Conservation (phyloP, 2,888 invertebrate genomes). For the Opisthograptis luteolata region DNA sequence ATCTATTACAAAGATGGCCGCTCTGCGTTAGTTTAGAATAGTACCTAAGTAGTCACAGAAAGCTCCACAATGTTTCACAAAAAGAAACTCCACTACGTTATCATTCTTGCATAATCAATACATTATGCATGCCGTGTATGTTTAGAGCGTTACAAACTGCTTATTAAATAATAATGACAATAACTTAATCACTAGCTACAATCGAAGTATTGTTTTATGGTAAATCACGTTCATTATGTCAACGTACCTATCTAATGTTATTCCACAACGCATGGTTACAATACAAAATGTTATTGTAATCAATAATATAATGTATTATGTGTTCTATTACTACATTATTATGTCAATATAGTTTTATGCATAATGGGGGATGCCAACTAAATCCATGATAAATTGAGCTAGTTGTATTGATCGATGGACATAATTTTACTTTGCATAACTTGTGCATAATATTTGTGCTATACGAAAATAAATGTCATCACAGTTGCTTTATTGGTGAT, state of each 20-base stretch:
- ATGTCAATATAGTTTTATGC: neutral
- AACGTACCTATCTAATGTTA: slow-evolving; percentile 3
- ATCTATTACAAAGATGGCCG: too few relatives aligned
- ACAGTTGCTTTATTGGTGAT: too few relatives aligned
- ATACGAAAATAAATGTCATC: too few relatives aligned
- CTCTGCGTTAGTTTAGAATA: too few relatives aligned
- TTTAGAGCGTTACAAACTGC: slow-evolving; percentile 5
- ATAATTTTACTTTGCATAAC: slow-evolving; percentile 1
- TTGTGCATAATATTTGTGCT: slow-evolving; percentile 4
- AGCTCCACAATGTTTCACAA: slow-evolving; percentile 1
- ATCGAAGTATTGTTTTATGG: slow-evolving; percentile 14
- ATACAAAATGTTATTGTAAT: slow-evolving; percentile 8
- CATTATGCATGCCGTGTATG: slow-evolving; percentile 10
- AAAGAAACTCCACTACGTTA: slow-evolving; percentile 8
- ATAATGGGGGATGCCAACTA: slow-evolving; percentile 3
- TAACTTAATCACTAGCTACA: slow-evolving; percentile 10
- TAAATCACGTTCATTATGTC: slow-evolving; percentile 23
- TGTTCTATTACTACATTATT: slow-evolving; percentile 1
- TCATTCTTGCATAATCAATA: slow-evolving; percentile 8
- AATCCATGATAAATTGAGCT: slow-evolving; percentile 2
- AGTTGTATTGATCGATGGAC: neutral
- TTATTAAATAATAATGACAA: slow-evolving; percentile 16
- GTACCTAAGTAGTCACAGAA: slow-evolving; percentile 1
- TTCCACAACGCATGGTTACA: slow-evolving; percentile 12
- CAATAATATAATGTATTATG: too few relatives aligned